phyloP scores from a whole-genome alignment of 1,140 invertebrate species.

The Drosophila sechellia region DNA sequence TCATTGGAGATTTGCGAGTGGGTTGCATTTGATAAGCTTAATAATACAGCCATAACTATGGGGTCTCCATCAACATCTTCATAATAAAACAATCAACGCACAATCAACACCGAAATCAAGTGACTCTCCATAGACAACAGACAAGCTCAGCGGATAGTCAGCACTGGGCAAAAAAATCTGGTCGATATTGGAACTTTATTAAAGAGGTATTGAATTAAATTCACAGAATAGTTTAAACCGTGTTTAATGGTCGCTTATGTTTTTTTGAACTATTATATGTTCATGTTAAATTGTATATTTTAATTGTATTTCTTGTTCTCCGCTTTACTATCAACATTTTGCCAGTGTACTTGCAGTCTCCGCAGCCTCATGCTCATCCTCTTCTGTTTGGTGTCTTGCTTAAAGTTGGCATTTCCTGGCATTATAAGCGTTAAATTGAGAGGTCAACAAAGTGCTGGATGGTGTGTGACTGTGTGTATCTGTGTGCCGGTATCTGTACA shows the following conservation, averaged over 20 bases:
- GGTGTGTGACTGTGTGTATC: constrained; percentile 17
- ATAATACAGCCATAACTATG: constrained; percentile 73
- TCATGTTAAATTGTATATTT: neutral
- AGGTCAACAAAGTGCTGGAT: constrained; percentile 67
- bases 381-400: constrained; percentile 41
- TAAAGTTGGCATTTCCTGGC: constrained; percentile 76
- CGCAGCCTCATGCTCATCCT: constrained; percentile 19
- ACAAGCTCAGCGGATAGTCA: constrained; percentile 1
- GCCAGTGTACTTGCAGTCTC: constrained; percentile 3
- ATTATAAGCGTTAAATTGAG: constrained; percentile 81
- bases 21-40: constrained; percentile 72
- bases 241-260: neutral
- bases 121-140: constrained; percentile 75
- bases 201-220: too few species aligned
- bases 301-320: neutral
- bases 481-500: constrained; percentile 23
- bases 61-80: constrained; percentile 72
- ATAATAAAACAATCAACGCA: constrained; percentile 83
- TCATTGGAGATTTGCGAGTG: constrained; percentile 61
- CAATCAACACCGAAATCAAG: constrained; percentile 77
- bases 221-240: too few species aligned
- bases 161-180: neutral
- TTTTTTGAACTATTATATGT: too few species aligned
- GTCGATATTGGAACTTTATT: too few species aligned
- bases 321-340: neutral